Percentiles rank a stretch among this genome's conserved stretches.
These are phyloP conservation scores for Hyles euphorbiae DNA, from an alignment of 1,140 invertebrate species.

Conservation along the genomic window DNA sequence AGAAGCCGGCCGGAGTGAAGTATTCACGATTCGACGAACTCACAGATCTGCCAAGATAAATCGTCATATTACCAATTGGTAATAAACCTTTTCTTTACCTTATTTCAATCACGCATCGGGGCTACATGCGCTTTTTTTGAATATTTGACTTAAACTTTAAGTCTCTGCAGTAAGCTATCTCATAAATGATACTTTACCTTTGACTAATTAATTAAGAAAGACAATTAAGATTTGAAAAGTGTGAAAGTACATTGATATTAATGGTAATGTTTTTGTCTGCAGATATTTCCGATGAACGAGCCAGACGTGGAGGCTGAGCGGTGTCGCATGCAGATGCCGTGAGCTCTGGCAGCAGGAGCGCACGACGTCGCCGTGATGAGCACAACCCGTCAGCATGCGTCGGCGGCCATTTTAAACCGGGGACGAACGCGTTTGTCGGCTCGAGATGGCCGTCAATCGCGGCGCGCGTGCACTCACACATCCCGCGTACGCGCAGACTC, in stretches of 20 bases:
- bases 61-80: constrained; percentile 39
- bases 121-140: too few species aligned
- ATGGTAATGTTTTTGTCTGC: constrained; percentile 40
- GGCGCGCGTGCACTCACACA: constrained; percentile 38
- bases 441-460: constrained; percentile 66
- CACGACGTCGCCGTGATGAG: constrained; percentile 67
- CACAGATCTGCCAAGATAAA: constrained; percentile 40
- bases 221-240: too few species aligned
- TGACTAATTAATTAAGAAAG: too few species aligned
- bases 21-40: constrained; percentile 47
- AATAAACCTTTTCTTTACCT: not conserved
- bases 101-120: too few species aligned
- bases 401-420: constrained; percentile 69
- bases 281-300: constrained; percentile 51
- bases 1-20: constrained; percentile 29
- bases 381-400: constrained; percentile 70
- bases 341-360: constrained; percentile 53
- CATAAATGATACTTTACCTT: too few species aligned
- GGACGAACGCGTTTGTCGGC: constrained; percentile 60
- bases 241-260: not conserved
- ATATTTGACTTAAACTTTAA: too few species aligned
- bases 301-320: constrained; percentile 14
- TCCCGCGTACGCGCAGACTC: constrained; percentile 47
- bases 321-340: constrained; percentile 49
- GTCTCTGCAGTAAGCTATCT: too few species aligned